These are phyloP conservation scores for Lutjanus campechanus DNA, from an alignment of 2,797 vertebrate species.

Conservation along the genomic window DNA sequence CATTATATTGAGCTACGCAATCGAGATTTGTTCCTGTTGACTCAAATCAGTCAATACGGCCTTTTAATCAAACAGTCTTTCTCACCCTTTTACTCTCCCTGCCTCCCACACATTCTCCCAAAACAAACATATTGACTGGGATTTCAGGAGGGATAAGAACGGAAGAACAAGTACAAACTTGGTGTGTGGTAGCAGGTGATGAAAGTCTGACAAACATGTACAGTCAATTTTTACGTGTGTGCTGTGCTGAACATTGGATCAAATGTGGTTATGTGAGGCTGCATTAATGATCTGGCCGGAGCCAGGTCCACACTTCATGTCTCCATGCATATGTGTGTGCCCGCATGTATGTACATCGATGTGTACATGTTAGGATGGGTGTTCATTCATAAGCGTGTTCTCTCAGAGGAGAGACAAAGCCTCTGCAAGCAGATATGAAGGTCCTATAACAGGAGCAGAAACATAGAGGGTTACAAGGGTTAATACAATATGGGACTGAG, in stretches of 20 bases:
- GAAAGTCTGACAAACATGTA: conserved; percentile 45
- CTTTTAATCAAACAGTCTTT: conserved; percentile 68
- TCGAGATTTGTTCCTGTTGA: conserved; percentile 67
- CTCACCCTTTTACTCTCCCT: conserved; percentile 32
- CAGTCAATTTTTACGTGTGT: conserved; percentile 57
- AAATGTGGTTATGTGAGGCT: conserved; percentile 55
- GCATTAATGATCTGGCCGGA: conserved; percentile 69
- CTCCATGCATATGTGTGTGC: conserved; percentile 5
- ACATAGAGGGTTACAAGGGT: conserved; percentile 54
- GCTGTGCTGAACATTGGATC: conserved; percentile 23
- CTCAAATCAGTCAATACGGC: conserved; percentile 65
- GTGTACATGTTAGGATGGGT: conserved; percentile 28
- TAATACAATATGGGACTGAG: conserved; percentile 73
- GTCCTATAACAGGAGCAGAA: conserved; percentile 25
- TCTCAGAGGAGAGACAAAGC: conserved; percentile 37
- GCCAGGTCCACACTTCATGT: background rate
- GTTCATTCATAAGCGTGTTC: conserved; percentile 11
- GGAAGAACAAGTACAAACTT: conserved; percentile 48
- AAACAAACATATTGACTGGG: conserved; percentile 66
- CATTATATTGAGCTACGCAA: conserved; percentile 33
- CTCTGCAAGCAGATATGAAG: conserved; percentile 31
- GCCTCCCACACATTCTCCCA: conserved; percentile 52
- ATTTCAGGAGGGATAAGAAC: conserved; percentile 49
- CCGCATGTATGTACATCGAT: conserved; percentile 23
- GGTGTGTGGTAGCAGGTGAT: conserved; percentile 2